Evolutionary conservation across 2,797 vertebrate genomes (phyloP).

Genomic region (Linurgus olivaceus): DNA sequence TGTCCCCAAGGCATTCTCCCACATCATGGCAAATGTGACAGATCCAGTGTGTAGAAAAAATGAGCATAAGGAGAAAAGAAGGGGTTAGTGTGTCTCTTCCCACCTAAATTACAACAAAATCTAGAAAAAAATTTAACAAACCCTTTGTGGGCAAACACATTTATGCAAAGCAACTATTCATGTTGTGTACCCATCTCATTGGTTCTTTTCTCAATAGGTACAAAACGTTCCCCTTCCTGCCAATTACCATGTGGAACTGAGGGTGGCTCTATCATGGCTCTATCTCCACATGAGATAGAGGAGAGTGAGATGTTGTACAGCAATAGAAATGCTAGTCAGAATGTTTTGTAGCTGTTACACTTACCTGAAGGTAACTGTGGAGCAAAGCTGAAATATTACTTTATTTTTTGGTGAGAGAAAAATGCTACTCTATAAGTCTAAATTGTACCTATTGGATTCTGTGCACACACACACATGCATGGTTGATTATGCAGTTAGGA

Average conservation of each 20-base stretch:
- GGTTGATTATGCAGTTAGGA: background rate
- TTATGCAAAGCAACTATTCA: background rate
- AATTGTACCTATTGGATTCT: background rate
- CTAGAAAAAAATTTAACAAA: background rate
- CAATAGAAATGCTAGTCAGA: background rate
- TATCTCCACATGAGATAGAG: background rate
- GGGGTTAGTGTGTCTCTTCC: background rate
- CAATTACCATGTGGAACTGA: background rate
- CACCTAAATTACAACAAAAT: background rate
- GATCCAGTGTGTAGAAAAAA: background rate
- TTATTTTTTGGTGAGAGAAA: background rate
- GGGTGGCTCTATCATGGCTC: too few species aligned
- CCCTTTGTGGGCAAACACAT: background rate
- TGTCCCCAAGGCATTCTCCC: background rate
- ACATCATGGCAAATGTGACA: background rate
- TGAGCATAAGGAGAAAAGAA: background rate
- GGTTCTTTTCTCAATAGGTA: background rate
- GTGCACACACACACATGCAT: rapidly evolving
- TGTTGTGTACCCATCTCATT: rapidly evolving
- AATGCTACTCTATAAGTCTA: background rate
- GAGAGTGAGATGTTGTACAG: background rate
- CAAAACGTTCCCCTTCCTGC: background rate
- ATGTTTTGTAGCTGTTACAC: background rate
- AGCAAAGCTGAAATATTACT: background rate
- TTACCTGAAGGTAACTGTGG: background rate